Evolutionary conservation across 2,888 invertebrate genomes (phyloP), one percentile per base, ranked within the genome.

Genomic region (Trachelus troglodyta): DNA sequence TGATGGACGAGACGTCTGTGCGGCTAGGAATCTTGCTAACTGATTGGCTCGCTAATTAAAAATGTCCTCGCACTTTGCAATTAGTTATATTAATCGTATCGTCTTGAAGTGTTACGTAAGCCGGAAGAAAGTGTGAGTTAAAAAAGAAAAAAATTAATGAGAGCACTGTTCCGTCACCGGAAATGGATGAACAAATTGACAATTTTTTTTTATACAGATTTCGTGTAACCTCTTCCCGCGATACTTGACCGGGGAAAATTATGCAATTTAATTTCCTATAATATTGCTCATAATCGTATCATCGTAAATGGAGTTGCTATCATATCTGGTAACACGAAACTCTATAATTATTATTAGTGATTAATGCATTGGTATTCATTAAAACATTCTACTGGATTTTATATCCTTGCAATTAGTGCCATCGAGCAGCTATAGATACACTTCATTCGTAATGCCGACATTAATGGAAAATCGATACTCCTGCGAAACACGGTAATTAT

Each of bases 41-140:
- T 71, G 71, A 71, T 71, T 71, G 71, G 71, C 23, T 34, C 33
- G 34, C 71, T 71, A 71, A 71, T 71, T 71, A 71, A 71, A 71
- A 71, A 34, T 71, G 71, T 71, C 71, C 71, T 12, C 71, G 71
- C 31, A 23, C 6, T 56, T 23, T 23, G 71, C 34, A 71, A 71
- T 71, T 34, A 71, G 23, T 71, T 71, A 15, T 71, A 71, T 71
- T 34, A 34, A 71, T 30, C 71, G 56, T 56, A 56, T 56, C 56
- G 56, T 56, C 56, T 56, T 56, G 56, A 56, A 23, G 56, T 6
- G 56, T 56, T 15, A 56, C 23, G 9, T 23, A 56, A 23, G 23
- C 56, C 9, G 23, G 9, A 56, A 23, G 9, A 23, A 1, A 56
- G 23, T 23, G 56, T 15, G 9, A 23, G 23, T 23, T 9, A 56